phyloP scores from a whole-genome alignment of 2,113 vertebrate species.

The Numenius arquata region DNA sequence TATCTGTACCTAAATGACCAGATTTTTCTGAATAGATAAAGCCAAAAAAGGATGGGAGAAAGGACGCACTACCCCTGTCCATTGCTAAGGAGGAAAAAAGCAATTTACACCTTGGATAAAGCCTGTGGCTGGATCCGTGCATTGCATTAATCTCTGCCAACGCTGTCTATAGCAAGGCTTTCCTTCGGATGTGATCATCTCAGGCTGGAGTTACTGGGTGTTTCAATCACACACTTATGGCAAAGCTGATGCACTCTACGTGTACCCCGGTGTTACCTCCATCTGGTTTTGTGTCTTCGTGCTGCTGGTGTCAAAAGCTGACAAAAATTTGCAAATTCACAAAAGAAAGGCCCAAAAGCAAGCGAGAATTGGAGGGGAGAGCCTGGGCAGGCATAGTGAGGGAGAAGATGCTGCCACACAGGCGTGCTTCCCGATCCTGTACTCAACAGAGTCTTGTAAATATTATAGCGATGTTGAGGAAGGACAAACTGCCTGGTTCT shows the following conservation, averaged over 20 bases:
- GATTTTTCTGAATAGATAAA: not conserved
- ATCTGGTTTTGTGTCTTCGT: not conserved
- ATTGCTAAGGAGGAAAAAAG: not conserved
- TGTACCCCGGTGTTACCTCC: accelerated
- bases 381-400: not conserved
- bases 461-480: not conserved
- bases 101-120: not conserved
- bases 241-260: not conserved
- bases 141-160: no score
- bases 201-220: not conserved
- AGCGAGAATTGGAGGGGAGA: not conserved
- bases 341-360: not conserved
- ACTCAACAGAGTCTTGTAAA: no score
- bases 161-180: not conserved
- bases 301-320: not conserved
- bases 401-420: not conserved
- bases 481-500: not conserved
- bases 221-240: not conserved
- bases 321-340: not conserved
- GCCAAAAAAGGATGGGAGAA: not conserved
- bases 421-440: not conserved
- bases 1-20: not conserved
- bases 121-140: not conserved
- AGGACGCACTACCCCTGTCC: not conserved
- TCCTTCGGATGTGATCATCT: not conserved